Evolutionary conservation across 2,797 vertebrate genomes (phyloP).

Genomic region (Gallinago stenura): DNA sequence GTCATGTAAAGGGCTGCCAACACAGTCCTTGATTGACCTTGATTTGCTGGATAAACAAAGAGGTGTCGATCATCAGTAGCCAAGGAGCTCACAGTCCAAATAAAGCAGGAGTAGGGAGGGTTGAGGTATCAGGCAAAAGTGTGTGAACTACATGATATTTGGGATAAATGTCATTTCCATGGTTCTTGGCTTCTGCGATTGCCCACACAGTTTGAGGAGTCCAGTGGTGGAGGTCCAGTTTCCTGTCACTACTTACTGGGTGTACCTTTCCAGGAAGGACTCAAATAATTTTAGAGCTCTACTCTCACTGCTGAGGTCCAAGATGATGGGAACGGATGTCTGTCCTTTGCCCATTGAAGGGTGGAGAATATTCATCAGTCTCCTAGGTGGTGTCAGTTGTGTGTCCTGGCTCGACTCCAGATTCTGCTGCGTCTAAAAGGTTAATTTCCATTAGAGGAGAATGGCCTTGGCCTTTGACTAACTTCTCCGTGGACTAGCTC

Average conservation of each 20-base stretch:
- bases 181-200: constrained; percentile 43
- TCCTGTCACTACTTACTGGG: constrained; percentile 34
- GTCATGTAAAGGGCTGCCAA: background rate
- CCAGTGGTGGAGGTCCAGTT: background rate
- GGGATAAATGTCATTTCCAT: constrained; percentile 54
- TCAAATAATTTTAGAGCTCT: constrained; percentile 3
- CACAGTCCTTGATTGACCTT: background rate
- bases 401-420: constrained; percentile 53
- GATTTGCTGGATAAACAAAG: background rate
- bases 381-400: constrained; percentile 30
- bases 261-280: constrained; percentile 46
- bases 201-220: background rate
- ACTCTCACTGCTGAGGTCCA: background rate
- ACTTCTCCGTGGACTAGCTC: background rate
- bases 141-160: constrained; percentile 59
- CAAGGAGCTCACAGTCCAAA: constrained; percentile 19
- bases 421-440: constrained; percentile 37
- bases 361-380: constrained; percentile 43
- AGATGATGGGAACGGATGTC: constrained; percentile 52
- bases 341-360: constrained; percentile 19
- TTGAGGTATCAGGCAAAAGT: constrained; percentile 19
- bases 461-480: constrained; percentile 50
- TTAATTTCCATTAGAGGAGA: constrained; percentile 50
- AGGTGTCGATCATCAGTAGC: background rate
- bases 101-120: constrained; percentile 13